Conservation (phyloP, 2,888 invertebrate species). For the Polia nebulosa region DNA sequence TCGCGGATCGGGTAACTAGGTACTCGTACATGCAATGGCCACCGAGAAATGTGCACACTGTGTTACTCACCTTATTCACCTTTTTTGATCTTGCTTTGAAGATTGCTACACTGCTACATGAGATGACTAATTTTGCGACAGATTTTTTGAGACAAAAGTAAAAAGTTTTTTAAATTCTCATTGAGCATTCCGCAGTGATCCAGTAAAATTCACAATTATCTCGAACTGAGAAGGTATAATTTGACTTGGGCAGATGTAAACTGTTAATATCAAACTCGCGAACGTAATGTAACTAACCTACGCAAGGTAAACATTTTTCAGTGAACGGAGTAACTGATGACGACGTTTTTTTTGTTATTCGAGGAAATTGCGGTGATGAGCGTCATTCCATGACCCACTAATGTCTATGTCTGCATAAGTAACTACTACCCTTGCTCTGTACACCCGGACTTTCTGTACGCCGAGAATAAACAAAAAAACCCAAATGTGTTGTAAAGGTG, state of each 20-base stretch:
- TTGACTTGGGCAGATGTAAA: constrained; percentile 22
- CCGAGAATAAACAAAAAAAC: constrained; percentile 44
- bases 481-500: constrained; percentile 34
- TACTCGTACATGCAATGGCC: constrained; percentile 64
- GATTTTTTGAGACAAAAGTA: constrained; percentile 1
- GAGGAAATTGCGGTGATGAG: constrained; percentile 60
- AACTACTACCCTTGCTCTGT: constrained; percentile 12
- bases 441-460: constrained; percentile 24
- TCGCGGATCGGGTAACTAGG: constrained; percentile 76
- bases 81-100: constrained; percentile 40
- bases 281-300: constrained; percentile 67
- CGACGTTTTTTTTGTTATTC: constrained; percentile 65
- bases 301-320: constrained; percentile 65
- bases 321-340: constrained; percentile 51
- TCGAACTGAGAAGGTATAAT: constrained; percentile 13
- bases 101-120: constrained; percentile 4
- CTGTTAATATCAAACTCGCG: constrained; percentile 30
- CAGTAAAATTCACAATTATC: not conserved
- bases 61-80: constrained; percentile 43
- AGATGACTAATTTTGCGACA: constrained; percentile 26
- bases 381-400: constrained; percentile 67
- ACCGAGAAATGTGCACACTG: constrained; percentile 31
- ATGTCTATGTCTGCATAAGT: constrained; percentile 52
- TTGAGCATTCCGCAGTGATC: not conserved
- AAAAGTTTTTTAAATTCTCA: constrained; percentile 19